These are phyloP conservation scores for Cerceris ruficornis DNA, from an alignment of 2,888 invertebrate species.

Conservation along the genomic window DNA sequence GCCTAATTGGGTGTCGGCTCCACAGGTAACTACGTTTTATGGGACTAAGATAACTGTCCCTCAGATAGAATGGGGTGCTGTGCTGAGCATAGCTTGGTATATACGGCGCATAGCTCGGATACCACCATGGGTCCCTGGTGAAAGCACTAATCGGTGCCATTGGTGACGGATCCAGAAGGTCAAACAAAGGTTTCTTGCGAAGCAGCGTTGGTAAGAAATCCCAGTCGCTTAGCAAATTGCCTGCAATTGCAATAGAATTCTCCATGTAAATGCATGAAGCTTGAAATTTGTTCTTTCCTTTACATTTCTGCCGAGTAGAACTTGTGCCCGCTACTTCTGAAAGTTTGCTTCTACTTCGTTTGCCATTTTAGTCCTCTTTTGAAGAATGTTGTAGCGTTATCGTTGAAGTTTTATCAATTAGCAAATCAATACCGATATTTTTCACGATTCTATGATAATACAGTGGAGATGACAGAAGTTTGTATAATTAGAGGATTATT, in stretches of 20 bases:
- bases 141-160: constrained; percentile 90
- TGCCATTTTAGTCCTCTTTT: too few species aligned
- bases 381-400: too few species aligned
- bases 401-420: too few species aligned
- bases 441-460: too few species aligned
- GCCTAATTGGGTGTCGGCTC: constrained; percentile 95
- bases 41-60: constrained; percentile 95
- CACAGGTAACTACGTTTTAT: constrained; percentile 95
- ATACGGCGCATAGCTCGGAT: constrained; percentile 91
- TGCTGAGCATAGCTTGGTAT: constrained; percentile 85
- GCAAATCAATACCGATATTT: too few species aligned
- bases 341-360: background rate
- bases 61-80: constrained; percentile 90
- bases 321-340: too few species aligned
- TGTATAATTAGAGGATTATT: too few species aligned
- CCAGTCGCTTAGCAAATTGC: constrained; percentile 72
- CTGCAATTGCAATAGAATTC: constrained; percentile 54
- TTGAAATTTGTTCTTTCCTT: background rate
- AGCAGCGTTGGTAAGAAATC: constrained; percentile 77
- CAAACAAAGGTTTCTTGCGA: constrained; percentile 83
- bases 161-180: constrained; percentile 91
- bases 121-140: constrained; percentile 95
- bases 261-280: background rate
- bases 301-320: too few species aligned
- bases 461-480: too few species aligned